Conservation (phyloP, 23 tunicate species). For the Botrylloides violaceus region DNA sequence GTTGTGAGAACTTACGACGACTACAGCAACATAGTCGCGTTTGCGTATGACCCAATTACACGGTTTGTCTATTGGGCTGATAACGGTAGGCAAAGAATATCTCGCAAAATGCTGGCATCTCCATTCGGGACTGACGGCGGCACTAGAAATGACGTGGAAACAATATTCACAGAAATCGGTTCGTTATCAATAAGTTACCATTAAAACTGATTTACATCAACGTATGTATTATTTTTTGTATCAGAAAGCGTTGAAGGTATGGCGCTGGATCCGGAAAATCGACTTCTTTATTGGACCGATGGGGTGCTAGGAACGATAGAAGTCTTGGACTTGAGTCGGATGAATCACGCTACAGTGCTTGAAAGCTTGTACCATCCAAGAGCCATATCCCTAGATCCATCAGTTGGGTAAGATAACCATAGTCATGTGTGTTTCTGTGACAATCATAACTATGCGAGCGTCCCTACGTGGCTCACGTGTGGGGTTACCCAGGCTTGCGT, state of each 20-base stretch:
- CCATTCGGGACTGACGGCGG: constrained; percentile 21
- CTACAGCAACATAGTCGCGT: constrained; percentile 78
- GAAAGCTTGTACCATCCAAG: constrained; percentile 42
- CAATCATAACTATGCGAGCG: too few relatives aligned
- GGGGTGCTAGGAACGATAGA: constrained; percentile 67
- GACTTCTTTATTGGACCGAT: constrained; percentile 88
- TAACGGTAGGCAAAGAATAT: constrained; percentile 67
- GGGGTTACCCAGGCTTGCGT: too few relatives aligned
- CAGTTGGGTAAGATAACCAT: constrained; percentile 35
- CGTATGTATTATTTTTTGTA: too few relatives aligned
- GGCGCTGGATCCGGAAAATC: constrained; percentile 64
- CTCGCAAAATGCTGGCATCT: constrained; percentile 34
- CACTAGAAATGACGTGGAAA: constrained; percentile 20
- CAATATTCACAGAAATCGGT: constrained; percentile 51
- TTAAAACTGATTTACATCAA: too few relatives aligned
- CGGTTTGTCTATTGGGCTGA: constrained; percentile 88
- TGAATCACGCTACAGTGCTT: constrained; percentile 56
- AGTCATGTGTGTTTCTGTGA: too few relatives aligned
- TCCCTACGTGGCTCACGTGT: too few relatives aligned
- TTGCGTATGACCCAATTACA: constrained; percentile 77
- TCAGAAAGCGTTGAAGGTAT: constrained; percentile 72
- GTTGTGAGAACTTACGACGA: constrained; percentile 59
- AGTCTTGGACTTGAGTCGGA: constrained; percentile 36
- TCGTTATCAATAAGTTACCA: neutral
- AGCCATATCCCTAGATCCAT: constrained; percentile 59